Percentiles rank a stretch among this genome's conserved stretches.
Conservation (phyloP, 2,113 vertebrate genomes). For the Sterrhoptilus dennistouni region DNA sequence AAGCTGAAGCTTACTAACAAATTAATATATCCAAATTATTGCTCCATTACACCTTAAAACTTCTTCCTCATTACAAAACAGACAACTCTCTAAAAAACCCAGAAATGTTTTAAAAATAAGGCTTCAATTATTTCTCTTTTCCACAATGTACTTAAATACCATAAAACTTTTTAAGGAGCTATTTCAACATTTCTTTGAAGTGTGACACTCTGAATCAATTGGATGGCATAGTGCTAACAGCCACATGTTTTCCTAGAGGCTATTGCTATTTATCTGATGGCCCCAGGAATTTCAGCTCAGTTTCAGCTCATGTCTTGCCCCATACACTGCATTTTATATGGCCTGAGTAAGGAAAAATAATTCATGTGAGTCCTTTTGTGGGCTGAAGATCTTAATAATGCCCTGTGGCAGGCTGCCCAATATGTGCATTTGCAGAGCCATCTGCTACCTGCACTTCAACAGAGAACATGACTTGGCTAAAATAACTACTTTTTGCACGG, state of each 20-base stretch:
- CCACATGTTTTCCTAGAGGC: background rate
- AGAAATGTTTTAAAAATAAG: background rate
- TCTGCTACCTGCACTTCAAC: background rate
- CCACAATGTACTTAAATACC: background rate
- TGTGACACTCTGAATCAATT: background rate
- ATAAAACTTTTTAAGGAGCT: background rate
- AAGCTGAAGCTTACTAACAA: background rate
- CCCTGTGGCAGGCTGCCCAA: background rate
- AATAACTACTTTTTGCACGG: background rate
- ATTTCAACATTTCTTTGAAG: background rate
- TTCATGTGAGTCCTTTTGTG: background rate
- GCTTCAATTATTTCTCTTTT: background rate
- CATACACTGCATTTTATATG: background rate
- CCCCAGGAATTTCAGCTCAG: background rate
- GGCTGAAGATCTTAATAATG: background rate
- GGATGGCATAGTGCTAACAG: background rate
- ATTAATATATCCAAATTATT: background rate
- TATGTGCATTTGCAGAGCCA: background rate
- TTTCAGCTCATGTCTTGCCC: background rate
- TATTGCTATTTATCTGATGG: background rate
- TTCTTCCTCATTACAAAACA: background rate
- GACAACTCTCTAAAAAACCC: background rate
- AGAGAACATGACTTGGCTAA: background rate
- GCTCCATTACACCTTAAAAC: background rate
- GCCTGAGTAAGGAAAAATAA: background rate